Conservation (phyloP, 2,888 invertebrate species). For the Heliothis peltigera region DNA sequence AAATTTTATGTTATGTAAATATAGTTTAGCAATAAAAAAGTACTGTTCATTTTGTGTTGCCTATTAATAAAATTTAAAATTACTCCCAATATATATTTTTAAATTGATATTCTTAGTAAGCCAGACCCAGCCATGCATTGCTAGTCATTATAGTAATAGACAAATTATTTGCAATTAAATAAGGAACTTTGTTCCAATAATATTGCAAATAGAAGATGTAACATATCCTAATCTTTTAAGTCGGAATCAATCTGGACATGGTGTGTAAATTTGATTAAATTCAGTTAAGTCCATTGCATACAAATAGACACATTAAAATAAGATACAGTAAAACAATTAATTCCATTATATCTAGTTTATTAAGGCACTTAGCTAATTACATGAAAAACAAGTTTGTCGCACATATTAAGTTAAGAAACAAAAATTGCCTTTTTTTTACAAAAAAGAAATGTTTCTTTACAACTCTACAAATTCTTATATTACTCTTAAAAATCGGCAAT, state of each 20-base stretch:
- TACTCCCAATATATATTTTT: conserved; percentile 3
- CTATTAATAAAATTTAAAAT: background rate
- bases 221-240: no score
- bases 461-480: background rate
- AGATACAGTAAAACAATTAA: background rate
- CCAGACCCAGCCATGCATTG: no score
- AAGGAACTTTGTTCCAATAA: no score
- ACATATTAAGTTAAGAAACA: conserved; percentile 30
- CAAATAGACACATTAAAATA: no score
- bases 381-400: conserved; percentile 10
- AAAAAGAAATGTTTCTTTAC: conserved; percentile 46
- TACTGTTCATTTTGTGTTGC: conserved; percentile 3
- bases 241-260: no score
- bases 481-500: conserved; percentile 42
- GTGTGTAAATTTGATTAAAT: no score
- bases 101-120: no score
- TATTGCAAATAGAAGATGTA: no score
- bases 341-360: conserved; percentile 28
- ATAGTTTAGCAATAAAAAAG: conserved; percentile 37
- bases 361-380: conserved; percentile 7
- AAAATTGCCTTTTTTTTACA: conserved; percentile 19
- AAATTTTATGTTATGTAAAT: conserved; percentile 36
- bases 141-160: no score
- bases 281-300: no score
- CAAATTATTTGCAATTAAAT: no score